Base-by-base conservation (phyloP, 2,797 vertebrate genomes). In the Peromyscus aztecus region DNA sequence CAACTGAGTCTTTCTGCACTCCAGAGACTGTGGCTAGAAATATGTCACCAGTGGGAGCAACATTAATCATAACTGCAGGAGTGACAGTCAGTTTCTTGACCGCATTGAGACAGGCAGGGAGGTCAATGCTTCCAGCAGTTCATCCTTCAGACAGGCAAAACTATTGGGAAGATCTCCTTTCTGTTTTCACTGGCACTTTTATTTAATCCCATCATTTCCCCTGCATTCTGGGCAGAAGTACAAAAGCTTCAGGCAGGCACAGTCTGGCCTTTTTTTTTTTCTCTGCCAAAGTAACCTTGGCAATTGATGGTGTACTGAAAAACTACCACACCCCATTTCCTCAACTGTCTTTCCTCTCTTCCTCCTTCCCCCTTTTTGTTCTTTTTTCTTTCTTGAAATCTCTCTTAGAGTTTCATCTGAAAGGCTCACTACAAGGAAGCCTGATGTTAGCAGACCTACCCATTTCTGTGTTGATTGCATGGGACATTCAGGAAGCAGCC, bases 21-120 rank as follows among this genome's bases (percentile, higher is more conserved):
- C 95, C 69, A 88, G 98, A 98, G 98, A 94, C 83, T 81, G 9
- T 46, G 81, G 95, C 96, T 98, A 97, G 97, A 97, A 98, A 98
- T 97, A 92, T 96, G 97, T 98, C 97, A 97, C 95, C 96, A 94
- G 94, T 8, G 14, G 96, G 95, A 23, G 73, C 96, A 95, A 97
- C 97, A 97, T 98, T 98, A 98, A 98, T 98, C 98, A 98, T 97
- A 97, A 95, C 96, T 95, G 97, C 92, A 96, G 95, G 94, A 97
- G 97, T 98, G 97, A 98, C 97, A 98, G 97, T 86, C 94, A 97
- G 97, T 98, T 98, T 97, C 96, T 98, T 98, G 98, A 98, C 98
- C 98, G 98, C 97, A 97, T 95, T 97, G 98, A 95, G 96, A 97
- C 83, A 97, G 96, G 86, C 97, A 98, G 67, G 19, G 96, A 98